Percentiles rank a stretch among this genome's conserved stretches.
Conservation (phyloP, 2,797 vertebrate genomes). For the Rhinogobio ventralis region DNA sequence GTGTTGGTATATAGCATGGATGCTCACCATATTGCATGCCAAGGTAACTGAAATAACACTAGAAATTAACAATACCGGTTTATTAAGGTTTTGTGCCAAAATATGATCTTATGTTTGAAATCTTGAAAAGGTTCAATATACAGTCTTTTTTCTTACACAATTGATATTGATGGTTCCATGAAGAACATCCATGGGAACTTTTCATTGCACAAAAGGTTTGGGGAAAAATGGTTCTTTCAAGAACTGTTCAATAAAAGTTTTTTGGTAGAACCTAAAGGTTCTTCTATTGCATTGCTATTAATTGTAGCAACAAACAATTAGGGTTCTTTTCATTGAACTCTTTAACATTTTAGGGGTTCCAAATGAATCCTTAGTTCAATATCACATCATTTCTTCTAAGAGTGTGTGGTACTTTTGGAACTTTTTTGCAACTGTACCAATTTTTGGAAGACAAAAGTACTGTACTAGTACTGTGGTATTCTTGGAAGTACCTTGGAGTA, state of each 20-base stretch:
- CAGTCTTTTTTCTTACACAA: not conserved
- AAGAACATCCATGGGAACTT: not conserved
- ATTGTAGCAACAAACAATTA: no score
- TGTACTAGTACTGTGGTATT: not conserved
- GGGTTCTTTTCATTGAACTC: no score
- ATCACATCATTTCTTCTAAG: not conserved
- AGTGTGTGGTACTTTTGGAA: not conserved
- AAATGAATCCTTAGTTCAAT: not conserved
- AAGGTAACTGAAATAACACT: not conserved
- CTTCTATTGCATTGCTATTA: not conserved
- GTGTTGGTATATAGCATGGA: not conserved
- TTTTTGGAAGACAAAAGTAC: not conserved
- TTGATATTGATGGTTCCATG: not conserved
- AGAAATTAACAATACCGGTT: not conserved
- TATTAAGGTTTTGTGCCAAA: not conserved
- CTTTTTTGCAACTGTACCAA: not conserved
- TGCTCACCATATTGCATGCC: not conserved
- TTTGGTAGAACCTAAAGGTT: not conserved
- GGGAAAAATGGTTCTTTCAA: no score
- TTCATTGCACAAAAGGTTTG: not conserved
- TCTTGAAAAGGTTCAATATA: not conserved
- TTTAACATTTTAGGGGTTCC: no score
- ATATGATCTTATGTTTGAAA: not conserved
- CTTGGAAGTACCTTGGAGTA: not conserved
- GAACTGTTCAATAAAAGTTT: not conserved